A percentile compares a stretch with the other conserved stretches of the same genome.
Conservation (phyloP, 2,888 invertebrate species). For the Augiades crinisus region DNA sequence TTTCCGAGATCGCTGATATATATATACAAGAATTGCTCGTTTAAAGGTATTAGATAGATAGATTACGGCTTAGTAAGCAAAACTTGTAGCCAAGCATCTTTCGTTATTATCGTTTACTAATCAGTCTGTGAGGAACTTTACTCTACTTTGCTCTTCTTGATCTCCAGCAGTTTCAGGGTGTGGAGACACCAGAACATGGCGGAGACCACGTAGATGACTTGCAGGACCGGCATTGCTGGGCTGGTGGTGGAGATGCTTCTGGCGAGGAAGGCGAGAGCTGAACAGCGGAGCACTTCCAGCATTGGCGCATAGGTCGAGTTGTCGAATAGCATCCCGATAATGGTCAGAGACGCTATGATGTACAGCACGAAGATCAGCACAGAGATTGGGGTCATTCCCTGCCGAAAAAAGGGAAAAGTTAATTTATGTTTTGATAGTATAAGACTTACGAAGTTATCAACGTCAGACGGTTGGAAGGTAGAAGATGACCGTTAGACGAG, state of each 20-base stretch:
- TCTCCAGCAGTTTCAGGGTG: slow-evolving; percentile 79
- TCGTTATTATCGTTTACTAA: no score
- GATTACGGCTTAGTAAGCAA: not conserved
- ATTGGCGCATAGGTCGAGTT: slow-evolving; percentile 82
- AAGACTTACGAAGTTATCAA: no score
- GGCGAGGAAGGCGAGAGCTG: slow-evolving; percentile 77
- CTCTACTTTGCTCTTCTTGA: slow-evolving; percentile 60
- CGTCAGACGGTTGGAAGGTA: no score
- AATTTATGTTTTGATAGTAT: no score
- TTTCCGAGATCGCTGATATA: slow-evolving; percentile 26
- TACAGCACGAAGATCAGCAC: slow-evolving; percentile 82
- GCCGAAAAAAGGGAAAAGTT: slow-evolving; percentile 39
- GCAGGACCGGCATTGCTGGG: slow-evolving; percentile 64
- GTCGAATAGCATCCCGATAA: slow-evolving; percentile 88
- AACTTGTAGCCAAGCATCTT: no score
- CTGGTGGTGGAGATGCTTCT: slow-evolving; percentile 63
- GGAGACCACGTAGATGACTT: slow-evolving; percentile 81
- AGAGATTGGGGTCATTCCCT: slow-evolving; percentile 83
- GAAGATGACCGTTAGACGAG: no score
- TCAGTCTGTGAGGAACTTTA: slow-evolving; percentile 31
- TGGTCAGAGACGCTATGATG: slow-evolving; percentile 84
- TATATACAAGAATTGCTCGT: no score
- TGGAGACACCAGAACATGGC: slow-evolving; percentile 85
- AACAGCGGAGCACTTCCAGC: slow-evolving; percentile 85
- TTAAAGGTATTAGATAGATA: no score